Evolutionary conservation across 2,797 vertebrate species (phyloP), one percentile per base, ranked within the genome.

Genomic region (Anabacerthia variegaticeps): DNA sequence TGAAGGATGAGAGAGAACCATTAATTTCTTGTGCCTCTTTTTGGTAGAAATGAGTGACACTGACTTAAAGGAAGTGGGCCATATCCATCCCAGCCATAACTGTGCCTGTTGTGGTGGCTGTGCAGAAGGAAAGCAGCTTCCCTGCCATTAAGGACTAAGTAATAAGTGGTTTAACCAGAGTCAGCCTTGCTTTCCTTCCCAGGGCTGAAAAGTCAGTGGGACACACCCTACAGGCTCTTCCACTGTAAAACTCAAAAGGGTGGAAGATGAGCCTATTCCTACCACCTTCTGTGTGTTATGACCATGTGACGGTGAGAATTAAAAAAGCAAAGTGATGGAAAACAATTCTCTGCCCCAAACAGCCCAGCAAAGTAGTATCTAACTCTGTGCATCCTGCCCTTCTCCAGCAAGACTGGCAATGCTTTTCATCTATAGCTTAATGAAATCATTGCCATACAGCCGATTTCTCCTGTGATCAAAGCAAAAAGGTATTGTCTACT

Each of bases 151-250:
- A 72, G 55, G 39, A 3, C 49, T 44, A 37, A 41, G 55, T n/a
- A 84, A 93, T 69, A 90, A 93, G 95, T 62, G 58, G 34, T 4
- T 86, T 95, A 84, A 67, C 66, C 59, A 73, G 34, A 34, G 85
- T 32, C 34, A 48, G 71, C 80, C 52, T 39, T 46, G 48, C 71
- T 92, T 76, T 74, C 26, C 44, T 34, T 19, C 44, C 62, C 37
- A 9, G 10, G 34, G 17, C 69, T 73, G 80, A 85, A 39, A 65
- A 77, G 39, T 39, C 30, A n/a, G 28, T 3, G 63, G 63, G 49
- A 15, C 48, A 19, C 23, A 4, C 54, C 32, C 62, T 7, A 17
- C 48, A 59, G 76, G 52, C 34, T 44, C 4, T 48, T 83, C 44
- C 36, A 8, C 44, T 34, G 23, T 5, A 19, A 36, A 75, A 49